Conservation (phyloP, 2,888 invertebrate species). For the Platycheirus albimanus region DNA sequence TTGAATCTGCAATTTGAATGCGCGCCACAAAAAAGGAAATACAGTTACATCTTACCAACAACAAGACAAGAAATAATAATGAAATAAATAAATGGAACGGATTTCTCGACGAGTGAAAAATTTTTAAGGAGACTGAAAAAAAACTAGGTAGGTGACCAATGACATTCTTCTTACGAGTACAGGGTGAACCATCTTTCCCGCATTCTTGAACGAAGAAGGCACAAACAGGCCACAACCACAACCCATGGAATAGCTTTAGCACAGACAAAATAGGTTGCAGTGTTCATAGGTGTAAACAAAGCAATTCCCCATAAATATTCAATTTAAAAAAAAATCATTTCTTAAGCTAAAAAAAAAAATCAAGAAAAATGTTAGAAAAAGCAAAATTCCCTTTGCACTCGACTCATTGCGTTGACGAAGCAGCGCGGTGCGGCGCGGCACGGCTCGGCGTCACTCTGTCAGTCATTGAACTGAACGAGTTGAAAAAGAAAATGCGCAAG, state of each 20-base stretch:
- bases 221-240: too few relatives aligned
- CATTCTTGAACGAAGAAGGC: background rate
- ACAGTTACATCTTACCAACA: constrained; percentile 35
- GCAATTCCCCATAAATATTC: constrained; percentile 39
- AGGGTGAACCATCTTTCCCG: background rate
- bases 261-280: constrained; percentile 28
- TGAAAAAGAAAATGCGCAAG: constrained; percentile 71
- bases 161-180: constrained; percentile 2
- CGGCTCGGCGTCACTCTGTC: constrained; percentile 38
- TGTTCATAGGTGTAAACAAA: constrained; percentile 31
- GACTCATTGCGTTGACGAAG: background rate
- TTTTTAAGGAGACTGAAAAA: constrained; percentile 3
- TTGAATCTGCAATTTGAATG: constrained; percentile 53
- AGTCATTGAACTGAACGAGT: constrained; percentile 72
- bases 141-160: background rate
- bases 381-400: constrained; percentile 27
- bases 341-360: background rate
- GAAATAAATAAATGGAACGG: background rate
- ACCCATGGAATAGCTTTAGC: background rate
- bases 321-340: constrained; percentile 1
- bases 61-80: background rate
- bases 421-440: too few relatives aligned
- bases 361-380: background rate
- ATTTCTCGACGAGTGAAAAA: background rate
- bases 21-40: constrained; percentile 47